These are phyloP conservation scores for Pelvicachromis taeniatus DNA, from an alignment of 2,113 vertebrate genomes.

Conservation along the genomic window DNA sequence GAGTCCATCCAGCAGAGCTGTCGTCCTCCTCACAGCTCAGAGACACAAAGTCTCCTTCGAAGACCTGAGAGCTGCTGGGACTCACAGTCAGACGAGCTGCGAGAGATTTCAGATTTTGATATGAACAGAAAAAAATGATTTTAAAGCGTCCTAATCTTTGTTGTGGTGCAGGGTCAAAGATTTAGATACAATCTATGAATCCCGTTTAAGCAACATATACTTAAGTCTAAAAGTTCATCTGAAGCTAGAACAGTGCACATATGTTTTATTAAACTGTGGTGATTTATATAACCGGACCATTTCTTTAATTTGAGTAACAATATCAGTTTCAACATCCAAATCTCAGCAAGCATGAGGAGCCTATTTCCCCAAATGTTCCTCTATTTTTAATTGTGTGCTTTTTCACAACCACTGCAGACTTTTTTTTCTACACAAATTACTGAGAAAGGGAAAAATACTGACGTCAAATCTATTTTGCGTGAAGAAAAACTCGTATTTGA, in stretches of 20 bases:
- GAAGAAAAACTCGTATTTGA: fast-evolving
- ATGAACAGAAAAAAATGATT: fast-evolving
- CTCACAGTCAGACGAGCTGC: neutral
- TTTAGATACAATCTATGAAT: fast-evolving
- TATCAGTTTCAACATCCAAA: fast-evolving
- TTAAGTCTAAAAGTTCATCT: fast-evolving
- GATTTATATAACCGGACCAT: fast-evolving
- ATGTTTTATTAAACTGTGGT: fast-evolving
- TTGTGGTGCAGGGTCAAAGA: fast-evolving
- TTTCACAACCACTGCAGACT: fast-evolving
- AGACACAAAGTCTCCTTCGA: fast-evolving
- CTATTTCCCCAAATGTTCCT: fast-evolving
- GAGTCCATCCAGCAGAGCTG: neutral
- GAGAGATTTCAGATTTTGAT: fast-evolving
- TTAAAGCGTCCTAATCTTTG: fast-evolving
- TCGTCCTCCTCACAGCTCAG: neutral
- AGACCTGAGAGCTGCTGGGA: fast-evolving
- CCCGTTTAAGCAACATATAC: fast-evolving
- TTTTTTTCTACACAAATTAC: fast-evolving
- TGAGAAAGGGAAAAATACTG: fast-evolving
- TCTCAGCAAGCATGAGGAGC: fast-evolving
- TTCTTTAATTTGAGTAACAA: neutral
- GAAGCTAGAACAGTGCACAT: fast-evolving
- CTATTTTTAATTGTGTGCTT: fast-evolving
- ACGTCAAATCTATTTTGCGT: fast-evolving